Evolutionary conservation across 92 coral and sea anemone species (phyloP).

Genomic region (Phenganax marumi): DNA sequence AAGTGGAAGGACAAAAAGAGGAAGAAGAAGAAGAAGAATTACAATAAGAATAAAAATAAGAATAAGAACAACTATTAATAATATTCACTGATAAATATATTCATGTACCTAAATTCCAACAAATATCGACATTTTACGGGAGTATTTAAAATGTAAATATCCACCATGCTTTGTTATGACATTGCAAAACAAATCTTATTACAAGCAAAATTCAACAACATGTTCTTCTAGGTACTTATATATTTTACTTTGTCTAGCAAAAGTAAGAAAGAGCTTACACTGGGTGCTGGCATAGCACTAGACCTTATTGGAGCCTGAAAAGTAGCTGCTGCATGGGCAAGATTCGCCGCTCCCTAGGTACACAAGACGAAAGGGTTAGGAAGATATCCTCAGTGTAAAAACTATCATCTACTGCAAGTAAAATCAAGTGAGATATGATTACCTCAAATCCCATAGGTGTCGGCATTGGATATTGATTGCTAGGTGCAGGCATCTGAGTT

Average conservation of each 20-base stretch:
- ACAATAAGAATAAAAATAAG: no score
- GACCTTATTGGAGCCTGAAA: slow-evolving; percentile 21
- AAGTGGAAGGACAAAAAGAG: no score
- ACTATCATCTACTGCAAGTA: neutral
- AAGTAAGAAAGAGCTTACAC: neutral
- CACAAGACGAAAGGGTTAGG: neutral
- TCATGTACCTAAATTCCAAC: no score
- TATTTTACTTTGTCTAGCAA: no score
- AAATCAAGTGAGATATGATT: neutral
- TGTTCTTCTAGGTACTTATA: neutral
- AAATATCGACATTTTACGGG: neutral
- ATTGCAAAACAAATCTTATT: neutral
- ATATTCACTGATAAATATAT: no score
- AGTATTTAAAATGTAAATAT: neutral
- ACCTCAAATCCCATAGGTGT: slow-evolving; percentile 31
- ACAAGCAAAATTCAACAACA: neutral
- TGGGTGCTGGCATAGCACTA: slow-evolving; percentile 2
- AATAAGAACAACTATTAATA: no score
- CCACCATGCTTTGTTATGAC: no score
- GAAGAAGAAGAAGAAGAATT: no score
- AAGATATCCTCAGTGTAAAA: neutral
- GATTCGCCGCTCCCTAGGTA: slow-evolving; percentile 26
- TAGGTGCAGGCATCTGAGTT: slow-evolving; percentile 9
- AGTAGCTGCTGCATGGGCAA: slow-evolving; percentile 29
- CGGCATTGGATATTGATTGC: slow-evolving; percentile 2